phyloP scores from a whole-genome alignment of 2,888 invertebrate genomes.

The Caenorhabditis sinica region DNA sequence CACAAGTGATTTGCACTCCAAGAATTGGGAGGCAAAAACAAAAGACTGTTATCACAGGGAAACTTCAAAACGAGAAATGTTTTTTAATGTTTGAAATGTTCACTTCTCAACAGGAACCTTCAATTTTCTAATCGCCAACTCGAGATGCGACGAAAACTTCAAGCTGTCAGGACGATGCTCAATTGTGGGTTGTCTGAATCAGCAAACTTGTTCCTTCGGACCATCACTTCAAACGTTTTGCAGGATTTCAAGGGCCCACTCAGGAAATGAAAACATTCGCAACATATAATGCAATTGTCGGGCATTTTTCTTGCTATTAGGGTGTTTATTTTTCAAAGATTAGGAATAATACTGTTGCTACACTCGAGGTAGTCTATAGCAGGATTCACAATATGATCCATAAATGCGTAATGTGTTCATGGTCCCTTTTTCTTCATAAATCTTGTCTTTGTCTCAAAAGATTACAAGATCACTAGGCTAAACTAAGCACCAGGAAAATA shows the following conservation, averaged over 20 bases:
- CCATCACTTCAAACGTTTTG: slow-evolving; percentile 13
- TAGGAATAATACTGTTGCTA: too few species aligned
- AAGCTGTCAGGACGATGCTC: slow-evolving; percentile 7
- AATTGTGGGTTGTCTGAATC: slow-evolving; percentile 19
- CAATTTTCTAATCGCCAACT: not conserved
- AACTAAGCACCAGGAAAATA: not conserved
- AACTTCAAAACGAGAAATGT: too few species aligned
- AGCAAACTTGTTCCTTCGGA: not conserved
- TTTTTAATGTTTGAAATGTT: not conserved
- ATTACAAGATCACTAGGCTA: not conserved
- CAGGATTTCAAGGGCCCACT: not conserved
- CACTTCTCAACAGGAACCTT: not conserved
- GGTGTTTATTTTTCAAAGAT: too few species aligned
- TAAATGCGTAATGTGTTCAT: too few species aligned
- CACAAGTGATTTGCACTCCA: not conserved
- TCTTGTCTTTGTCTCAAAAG: too few species aligned
- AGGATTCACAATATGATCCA: too few species aligned
- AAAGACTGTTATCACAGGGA: too few species aligned
- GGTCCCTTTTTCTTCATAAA: too few species aligned
- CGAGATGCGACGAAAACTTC: slow-evolving; percentile 2
- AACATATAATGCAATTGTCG: not conserved
- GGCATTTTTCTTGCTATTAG: too few species aligned
- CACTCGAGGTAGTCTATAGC: too few species aligned
- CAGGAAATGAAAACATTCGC: not conserved
- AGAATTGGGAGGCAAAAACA: too few species aligned